Percentiles rank a stretch among this genome's conserved stretches.
These are phyloP conservation scores for Condylura cristata DNA, from an alignment of 2,113 vertebrate species.

Conservation along the genomic window DNA sequence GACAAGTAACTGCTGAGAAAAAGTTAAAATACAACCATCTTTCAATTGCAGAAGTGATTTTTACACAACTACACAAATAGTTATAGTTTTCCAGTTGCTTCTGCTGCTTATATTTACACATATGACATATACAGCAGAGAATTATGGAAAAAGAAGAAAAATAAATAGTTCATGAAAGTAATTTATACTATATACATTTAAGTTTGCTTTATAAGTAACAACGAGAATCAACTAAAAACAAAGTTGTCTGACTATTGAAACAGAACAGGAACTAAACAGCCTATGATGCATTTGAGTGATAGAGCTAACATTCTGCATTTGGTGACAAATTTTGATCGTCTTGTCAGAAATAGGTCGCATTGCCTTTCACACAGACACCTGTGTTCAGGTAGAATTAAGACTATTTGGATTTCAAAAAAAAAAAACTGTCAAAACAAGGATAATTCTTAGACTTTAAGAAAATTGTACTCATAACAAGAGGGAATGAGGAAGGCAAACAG, in stretches of 20 bases:
- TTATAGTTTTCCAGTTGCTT: neutral
- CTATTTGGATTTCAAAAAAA: neutral
- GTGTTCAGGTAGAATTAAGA: neutral
- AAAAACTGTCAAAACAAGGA: too few relatives aligned
- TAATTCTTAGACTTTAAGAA: too few relatives aligned
- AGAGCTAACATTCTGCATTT: neutral
- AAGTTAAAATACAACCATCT: neutral
- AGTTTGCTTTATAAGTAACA: neutral
- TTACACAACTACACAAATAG: neutral
- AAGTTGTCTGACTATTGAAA: neutral
- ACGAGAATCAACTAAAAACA: neutral
- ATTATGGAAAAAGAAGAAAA: neutral
- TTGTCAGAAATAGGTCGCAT: neutral
- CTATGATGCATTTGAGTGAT: neutral
- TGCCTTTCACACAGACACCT: neutral
- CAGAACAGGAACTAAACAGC: neutral
- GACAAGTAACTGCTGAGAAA: neutral
- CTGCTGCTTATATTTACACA: neutral
- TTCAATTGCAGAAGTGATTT: neutral
- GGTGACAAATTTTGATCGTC: neutral
- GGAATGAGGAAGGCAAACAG: too few relatives aligned
- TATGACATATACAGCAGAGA: neutral
- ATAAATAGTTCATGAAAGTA: neutral
- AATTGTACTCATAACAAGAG: too few relatives aligned
- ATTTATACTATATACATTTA: neutral